Evolutionary conservation across 1,140 invertebrate species (phyloP).

Genomic region (Macrotrachela quadricornifera): DNA sequence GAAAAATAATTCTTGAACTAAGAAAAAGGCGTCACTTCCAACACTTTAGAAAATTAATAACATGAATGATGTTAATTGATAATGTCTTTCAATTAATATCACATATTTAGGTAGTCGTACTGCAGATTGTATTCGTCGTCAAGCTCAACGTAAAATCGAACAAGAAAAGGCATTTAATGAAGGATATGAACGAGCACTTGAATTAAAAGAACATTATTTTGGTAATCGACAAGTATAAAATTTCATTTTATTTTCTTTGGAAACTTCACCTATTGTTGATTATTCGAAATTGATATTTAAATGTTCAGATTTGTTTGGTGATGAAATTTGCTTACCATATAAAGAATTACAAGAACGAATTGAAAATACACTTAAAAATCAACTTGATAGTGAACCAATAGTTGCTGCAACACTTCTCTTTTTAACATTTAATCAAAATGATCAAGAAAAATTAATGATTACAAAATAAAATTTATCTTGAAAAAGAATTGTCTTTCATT

Average conservation of each 20-base stretch:
- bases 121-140: no score
- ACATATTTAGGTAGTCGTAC: no score
- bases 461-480: constrained; percentile 44
- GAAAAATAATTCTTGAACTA: no score
- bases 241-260: no score
- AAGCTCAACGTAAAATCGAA: background rate
- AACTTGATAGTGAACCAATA: constrained; percentile 39
- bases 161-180: background rate
- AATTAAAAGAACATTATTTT: constrained; percentile 7
- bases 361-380: constrained; percentile 56
- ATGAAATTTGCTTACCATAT: constrained; percentile 15
- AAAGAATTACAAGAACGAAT: constrained; percentile 63
- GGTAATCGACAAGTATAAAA: background rate
- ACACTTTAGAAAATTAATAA: no score
- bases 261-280: background rate
- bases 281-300: background rate
- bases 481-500: no score
- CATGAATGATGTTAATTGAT: no score
- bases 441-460: constrained; percentile 56
- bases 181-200: background rate
- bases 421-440: constrained; percentile 54
- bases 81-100: no score
- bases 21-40: no score
- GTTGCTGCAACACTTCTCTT: constrained; percentile 37
- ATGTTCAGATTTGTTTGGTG: background rate